phyloP scores from a whole-genome alignment of 30 jellyfish, hydroid and myxozoan species.

The Aurelia aurita complex sp. Pacific region DNA sequence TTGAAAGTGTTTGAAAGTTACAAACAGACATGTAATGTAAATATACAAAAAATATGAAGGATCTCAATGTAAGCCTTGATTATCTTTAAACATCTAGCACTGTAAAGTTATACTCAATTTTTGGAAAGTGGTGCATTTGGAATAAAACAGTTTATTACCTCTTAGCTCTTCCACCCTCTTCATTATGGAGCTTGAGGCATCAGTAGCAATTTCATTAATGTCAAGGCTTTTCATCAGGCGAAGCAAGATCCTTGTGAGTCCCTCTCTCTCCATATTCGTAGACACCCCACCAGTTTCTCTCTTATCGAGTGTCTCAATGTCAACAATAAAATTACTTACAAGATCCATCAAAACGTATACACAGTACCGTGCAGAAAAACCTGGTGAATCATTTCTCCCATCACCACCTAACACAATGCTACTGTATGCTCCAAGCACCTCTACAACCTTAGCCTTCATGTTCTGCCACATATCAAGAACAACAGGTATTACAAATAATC shows the following conservation, averaged over 20 bases:
- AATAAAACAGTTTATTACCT: not conserved
- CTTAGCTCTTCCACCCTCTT: not conserved
- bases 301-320: slow-evolving; percentile 17
- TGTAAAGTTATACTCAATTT: too few relatives aligned
- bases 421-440: not conserved
- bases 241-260: slow-evolving; percentile 1
- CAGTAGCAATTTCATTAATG: slow-evolving; percentile 27
- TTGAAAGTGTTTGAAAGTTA: too few relatives aligned
- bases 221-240: slow-evolving; percentile 8
- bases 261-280: slow-evolving; percentile 36
- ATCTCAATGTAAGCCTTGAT: too few relatives aligned
- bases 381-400: slow-evolving; percentile 57
- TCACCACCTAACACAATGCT: slow-evolving; percentile 16
- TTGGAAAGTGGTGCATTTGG: too few relatives aligned
- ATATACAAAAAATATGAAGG: too few relatives aligned
- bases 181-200: slow-evolving; percentile 50
- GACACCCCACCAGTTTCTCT: slow-evolving; percentile 53
- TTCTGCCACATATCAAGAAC: slow-evolving; percentile 8
- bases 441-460: not conserved
- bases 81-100: too few relatives aligned
- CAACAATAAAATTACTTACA: slow-evolving; percentile 21
- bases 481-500: slow-evolving; percentile 5
- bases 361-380: slow-evolving; percentile 39
- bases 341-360: slow-evolving; percentile 50
- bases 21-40: too few relatives aligned